Evolutionary conservation across 2,113 vertebrate species (phyloP).

Genomic region (Leucopsar rothschildi): DNA sequence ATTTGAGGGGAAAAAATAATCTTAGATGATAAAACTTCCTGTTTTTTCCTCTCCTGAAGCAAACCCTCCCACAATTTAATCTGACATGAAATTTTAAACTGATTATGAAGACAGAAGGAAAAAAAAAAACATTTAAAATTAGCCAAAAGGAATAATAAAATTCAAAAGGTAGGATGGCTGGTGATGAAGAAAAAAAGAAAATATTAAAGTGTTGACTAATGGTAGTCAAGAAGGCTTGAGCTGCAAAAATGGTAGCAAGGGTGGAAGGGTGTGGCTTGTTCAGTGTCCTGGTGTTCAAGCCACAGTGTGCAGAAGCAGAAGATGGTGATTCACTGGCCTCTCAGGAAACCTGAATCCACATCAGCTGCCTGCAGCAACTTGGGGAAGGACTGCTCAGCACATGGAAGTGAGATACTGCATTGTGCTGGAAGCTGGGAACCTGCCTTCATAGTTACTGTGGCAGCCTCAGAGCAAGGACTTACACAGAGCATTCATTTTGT

Average conservation of each 20-base stretch:
- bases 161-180: not conserved
- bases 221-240: not conserved
- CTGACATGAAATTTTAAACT: not conserved
- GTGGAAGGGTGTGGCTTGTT: not conserved
- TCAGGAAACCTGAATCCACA: not conserved
- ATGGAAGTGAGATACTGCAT: fast-evolving
- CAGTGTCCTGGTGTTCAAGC: not conserved
- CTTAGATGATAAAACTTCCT: not conserved
- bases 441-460: fast-evolving
- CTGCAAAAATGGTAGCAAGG: not conserved
- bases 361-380: not conserved
- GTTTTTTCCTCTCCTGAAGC: not conserved
- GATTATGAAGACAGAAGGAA: not conserved
- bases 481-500: not conserved
- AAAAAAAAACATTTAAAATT: not conserved
- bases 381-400: not conserved
- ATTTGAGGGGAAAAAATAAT: not conserved
- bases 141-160: not conserved
- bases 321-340: fast-evolving
- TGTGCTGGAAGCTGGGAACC: not conserved
- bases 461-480: not conserved
- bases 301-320: not conserved
- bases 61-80: not conserved
- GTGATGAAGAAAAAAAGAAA: not conserved
- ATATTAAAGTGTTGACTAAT: not conserved